Percentiles rank a stretch among this genome's conserved stretches.
Evolutionary conservation across 30 jellyfish, hydroid and myxozoan genomes (phyloP).

Genomic region (Pelagia noctiluca): DNA sequence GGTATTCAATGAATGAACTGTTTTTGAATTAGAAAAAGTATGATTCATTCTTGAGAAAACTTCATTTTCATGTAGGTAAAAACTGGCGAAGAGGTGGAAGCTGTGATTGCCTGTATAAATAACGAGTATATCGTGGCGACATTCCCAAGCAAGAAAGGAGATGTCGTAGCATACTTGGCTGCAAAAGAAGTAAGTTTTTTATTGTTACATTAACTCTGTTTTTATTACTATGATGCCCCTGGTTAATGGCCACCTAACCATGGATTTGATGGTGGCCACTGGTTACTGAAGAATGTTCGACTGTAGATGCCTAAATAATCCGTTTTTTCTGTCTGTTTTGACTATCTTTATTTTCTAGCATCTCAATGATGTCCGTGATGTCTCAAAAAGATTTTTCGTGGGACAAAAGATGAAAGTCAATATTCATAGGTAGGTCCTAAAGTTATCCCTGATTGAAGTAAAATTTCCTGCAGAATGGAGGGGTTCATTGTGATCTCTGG

Average conservation of each 20-base stretch:
- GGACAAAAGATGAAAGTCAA: slow-evolving; percentile 74
- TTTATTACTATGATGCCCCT: too few relatives aligned
- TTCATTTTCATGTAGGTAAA: slow-evolving; percentile 37
- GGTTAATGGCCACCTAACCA: too few relatives aligned
- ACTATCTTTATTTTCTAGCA: slow-evolving; percentile 54
- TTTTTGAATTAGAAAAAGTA: not conserved
- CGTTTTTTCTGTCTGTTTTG: not conserved
- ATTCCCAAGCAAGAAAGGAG: not conserved
- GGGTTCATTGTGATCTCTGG: too few relatives aligned
- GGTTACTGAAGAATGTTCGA: too few relatives aligned
- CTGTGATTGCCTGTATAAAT: slow-evolving; percentile 25
- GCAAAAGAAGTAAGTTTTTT: slow-evolving; percentile 64
- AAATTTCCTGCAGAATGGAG: too few relatives aligned
- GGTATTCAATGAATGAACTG: slow-evolving; percentile 36
- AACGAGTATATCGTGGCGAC: slow-evolving; percentile 54
- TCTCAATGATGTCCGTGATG: slow-evolving; percentile 74
- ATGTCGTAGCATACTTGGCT: slow-evolving; percentile 44
- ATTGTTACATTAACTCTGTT: not conserved
- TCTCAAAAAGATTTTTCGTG: slow-evolving; percentile 35
- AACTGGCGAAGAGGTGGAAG: slow-evolving; percentile 44
- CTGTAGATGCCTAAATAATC: too few relatives aligned
- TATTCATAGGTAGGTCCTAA: slow-evolving; percentile 64
- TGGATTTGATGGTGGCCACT: too few relatives aligned
- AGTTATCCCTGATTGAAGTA: too few relatives aligned
- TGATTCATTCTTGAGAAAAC: not conserved